Evolutionary conservation across 2,797 vertebrate species (phyloP).

Genomic region (Oryzias dopingdopingensis): DNA sequence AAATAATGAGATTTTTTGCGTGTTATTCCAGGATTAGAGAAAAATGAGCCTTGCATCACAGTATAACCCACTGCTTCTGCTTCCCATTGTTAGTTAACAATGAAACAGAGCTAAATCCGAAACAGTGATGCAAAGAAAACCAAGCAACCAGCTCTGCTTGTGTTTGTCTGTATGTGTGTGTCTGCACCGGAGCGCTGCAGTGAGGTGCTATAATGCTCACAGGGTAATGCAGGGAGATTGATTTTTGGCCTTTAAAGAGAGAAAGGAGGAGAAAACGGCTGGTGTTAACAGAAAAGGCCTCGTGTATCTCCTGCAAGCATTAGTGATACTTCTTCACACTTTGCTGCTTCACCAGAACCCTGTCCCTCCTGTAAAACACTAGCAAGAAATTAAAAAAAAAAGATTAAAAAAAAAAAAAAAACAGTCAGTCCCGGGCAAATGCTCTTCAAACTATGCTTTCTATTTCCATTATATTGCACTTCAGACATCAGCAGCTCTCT

Average conservation of each 20-base stretch:
- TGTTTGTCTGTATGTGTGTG: constrained; percentile 10
- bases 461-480: constrained; percentile 70
- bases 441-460: constrained; percentile 29
- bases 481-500: constrained; percentile 41
- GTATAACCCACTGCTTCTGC: constrained; percentile 50
- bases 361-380: constrained; percentile 22
- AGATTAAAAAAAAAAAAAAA: constrained; percentile 18
- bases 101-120: constrained; percentile 20
- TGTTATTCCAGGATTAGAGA: not conserved
- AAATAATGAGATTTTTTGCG: too few species aligned
- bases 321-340: constrained; percentile 35
- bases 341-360: constrained; percentile 16
- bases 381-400: constrained; percentile 19
- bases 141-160: constrained; percentile 1
- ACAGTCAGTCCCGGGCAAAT: constrained; percentile 18
- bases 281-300: constrained; percentile 48
- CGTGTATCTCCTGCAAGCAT: constrained; percentile 36
- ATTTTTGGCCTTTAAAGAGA: constrained; percentile 57
- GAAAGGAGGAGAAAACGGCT: constrained; percentile 50
- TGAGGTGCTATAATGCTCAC: constrained; percentile 22
- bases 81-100: constrained; percentile 55
- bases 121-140: constrained; percentile 27
- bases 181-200: constrained; percentile 15
- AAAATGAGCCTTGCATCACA: constrained; percentile 58
- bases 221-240: constrained; percentile 49